Evolutionary conservation across 2,113 vertebrate species (phyloP).

Genomic region (Propithecus coquereli): DNA sequence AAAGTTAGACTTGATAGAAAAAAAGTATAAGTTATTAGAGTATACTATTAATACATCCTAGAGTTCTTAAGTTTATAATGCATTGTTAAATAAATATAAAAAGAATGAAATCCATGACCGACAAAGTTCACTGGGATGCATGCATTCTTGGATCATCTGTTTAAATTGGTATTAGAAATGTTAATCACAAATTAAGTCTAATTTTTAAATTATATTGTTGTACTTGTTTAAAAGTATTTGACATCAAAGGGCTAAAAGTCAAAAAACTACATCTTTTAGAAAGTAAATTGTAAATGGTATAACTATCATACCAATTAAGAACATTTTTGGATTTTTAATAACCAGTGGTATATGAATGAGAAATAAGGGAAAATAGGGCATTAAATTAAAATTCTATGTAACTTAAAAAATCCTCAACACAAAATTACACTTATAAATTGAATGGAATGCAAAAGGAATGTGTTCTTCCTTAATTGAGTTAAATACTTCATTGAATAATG

Average conservation of each 20-base stretch:
- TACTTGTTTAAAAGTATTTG: conserved; percentile 38
- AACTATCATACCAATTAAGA: conserved; percentile 4
- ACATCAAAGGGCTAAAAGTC: conserved; percentile 12
- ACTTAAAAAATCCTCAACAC: not conserved
- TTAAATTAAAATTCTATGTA: conserved; percentile 18
- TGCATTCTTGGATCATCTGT: not conserved
- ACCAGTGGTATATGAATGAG: not conserved
- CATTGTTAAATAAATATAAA: conserved; percentile 35
- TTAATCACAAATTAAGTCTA: not conserved
- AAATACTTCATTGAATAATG: not conserved
- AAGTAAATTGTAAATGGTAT: not conserved
- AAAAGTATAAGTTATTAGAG: not conserved
- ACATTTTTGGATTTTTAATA: conserved; percentile 16
- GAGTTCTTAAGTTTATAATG: not conserved
- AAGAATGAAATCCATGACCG: not conserved
- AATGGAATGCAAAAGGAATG: conserved; percentile 17
- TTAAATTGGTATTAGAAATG: conserved; percentile 5
- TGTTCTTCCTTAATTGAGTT: not conserved
- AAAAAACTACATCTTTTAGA: not conserved
- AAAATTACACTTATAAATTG: conserved; percentile 20
- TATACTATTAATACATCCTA: not conserved
- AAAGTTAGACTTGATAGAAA: not conserved
- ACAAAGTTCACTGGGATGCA: not conserved
- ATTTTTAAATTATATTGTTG: conserved; percentile 23
- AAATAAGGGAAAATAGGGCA: conserved; percentile 5